These are phyloP conservation scores for Premnoplex brunnescens DNA, from an alignment of 2,797 vertebrate species.

Conservation along the genomic window DNA sequence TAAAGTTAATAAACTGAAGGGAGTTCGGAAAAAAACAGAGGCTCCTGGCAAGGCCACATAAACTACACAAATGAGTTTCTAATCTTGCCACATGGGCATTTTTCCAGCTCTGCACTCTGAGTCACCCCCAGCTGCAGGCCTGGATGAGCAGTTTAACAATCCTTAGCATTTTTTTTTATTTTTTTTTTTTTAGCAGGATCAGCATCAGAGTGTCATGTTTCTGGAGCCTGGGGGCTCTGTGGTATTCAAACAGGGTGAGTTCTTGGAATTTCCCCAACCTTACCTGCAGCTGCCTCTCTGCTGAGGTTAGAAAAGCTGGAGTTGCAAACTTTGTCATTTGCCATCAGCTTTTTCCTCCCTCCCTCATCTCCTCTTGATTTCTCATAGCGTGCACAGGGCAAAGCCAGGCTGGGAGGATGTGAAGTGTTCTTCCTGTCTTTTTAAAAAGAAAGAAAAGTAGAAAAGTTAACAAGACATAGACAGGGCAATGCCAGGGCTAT, in stretches of 20 bases:
- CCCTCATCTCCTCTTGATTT: not conserved
- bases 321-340: not conserved
- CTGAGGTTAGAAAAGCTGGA: not conserved
- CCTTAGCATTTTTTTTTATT: slow-evolving; percentile 33
- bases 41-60: slow-evolving; percentile 81
- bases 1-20: slow-evolving; percentile 84
- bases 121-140: slow-evolving; percentile 82
- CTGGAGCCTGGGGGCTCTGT: slow-evolving; percentile 77
- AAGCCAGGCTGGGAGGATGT: not conserved
- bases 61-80: slow-evolving; percentile 74
- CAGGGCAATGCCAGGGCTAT: slow-evolving; percentile 50
- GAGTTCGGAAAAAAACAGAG: slow-evolving; percentile 77
- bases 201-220: slow-evolving; percentile 79
- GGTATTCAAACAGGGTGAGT: slow-evolving; percentile 78
- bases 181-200: slow-evolving; percentile 71
- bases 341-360: not conserved
- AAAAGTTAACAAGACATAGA: slow-evolving; percentile 59
- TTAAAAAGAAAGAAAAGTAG: not conserved
- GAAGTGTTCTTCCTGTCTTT: not conserved
- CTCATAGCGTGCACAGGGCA: not conserved
- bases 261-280: slow-evolving; percentile 77
- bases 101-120: slow-evolving; percentile 76
- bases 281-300: slow-evolving; percentile 76
- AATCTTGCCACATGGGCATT: slow-evolving; percentile 73
- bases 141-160: slow-evolving; percentile 80